phyloP scores from a whole-genome alignment of 2,113 vertebrate species.

The Puffinus mauretanicus region DNA sequence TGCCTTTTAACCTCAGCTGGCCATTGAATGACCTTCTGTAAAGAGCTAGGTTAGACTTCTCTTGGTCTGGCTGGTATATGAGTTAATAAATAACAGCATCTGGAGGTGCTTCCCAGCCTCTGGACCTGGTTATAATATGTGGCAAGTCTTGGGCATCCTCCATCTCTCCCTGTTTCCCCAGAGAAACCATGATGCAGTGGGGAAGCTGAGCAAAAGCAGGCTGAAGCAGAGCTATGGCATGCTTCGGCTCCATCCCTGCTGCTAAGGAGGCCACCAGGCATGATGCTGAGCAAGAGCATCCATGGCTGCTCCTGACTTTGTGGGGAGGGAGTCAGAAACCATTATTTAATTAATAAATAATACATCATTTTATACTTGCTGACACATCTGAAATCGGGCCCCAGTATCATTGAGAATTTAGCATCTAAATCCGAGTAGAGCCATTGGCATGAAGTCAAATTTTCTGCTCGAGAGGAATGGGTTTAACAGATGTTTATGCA shows the following conservation, averaged over 20 bases:
- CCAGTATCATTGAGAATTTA: rapidly evolving
- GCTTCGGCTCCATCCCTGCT: background rate
- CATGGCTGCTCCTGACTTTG: background rate
- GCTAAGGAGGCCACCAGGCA: background rate
- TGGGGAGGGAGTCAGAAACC: background rate
- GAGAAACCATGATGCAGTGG: rapidly evolving
- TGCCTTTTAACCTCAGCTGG: background rate
- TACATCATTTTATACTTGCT: rapidly evolving
- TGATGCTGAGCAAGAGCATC: background rate
- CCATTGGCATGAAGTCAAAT: rapidly evolving
- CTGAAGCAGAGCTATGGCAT: background rate
- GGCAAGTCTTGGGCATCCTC: background rate
- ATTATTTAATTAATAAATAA: background rate
- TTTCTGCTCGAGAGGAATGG: background rate
- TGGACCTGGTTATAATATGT: background rate
- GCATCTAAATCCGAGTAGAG: background rate
- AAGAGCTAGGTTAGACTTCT: background rate
- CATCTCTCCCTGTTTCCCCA: too few relatives aligned
- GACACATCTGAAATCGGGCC: rapidly evolving
- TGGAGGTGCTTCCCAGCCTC: background rate
- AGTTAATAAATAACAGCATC: background rate
- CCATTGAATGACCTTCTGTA: background rate
- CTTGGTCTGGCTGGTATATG: background rate
- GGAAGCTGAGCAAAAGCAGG: background rate
- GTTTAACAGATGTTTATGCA: background rate